Evolutionary conservation across 2,113 vertebrate genomes (phyloP).

Genomic region (Nannospalax galili): DNA sequence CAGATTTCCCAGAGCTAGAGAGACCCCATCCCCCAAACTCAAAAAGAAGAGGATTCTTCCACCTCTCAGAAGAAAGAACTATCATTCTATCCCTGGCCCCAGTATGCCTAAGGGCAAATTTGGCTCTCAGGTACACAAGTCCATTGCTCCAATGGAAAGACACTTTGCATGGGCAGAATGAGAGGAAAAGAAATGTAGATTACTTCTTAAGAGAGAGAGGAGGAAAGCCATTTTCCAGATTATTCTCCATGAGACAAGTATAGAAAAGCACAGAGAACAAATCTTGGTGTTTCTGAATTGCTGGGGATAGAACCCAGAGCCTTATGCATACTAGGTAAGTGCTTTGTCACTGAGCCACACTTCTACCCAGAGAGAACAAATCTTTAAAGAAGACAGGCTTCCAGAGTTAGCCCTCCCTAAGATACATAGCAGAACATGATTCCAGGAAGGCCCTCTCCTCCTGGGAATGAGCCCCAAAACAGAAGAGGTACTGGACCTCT

Average conservation of each 20-base stretch:
- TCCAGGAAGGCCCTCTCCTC: not conserved
- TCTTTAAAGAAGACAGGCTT: conserved; percentile 7
- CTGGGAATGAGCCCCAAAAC: not conserved
- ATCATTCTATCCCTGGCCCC: not conserved
- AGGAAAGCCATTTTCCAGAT: conserved; percentile 31
- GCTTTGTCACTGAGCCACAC: not conserved
- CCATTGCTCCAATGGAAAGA: conserved; percentile 35
- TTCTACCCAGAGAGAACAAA: not conserved
- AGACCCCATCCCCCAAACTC: conserved; percentile 19
- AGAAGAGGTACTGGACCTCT: not conserved
- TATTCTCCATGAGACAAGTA: conserved; percentile 28
- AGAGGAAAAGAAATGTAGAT: conserved; percentile 29
- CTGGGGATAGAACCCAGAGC: not conserved
- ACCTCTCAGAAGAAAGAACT: not conserved
- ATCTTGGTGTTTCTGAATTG: not conserved
- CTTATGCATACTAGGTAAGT: not conserved
- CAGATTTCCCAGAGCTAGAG: conserved; percentile 13
- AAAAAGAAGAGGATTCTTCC: conserved; percentile 49
- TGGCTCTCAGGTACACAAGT: not conserved
- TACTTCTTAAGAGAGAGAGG: not conserved
- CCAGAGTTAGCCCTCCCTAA: not conserved
- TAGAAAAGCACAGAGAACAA: conserved; percentile 43
- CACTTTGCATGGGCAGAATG: conserved; percentile 33
- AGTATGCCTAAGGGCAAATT: conserved; percentile 36
- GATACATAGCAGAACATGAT: not conserved